Conservation (phyloP, 2,888 invertebrate genomes). For the Cacoxenus indagator region DNA sequence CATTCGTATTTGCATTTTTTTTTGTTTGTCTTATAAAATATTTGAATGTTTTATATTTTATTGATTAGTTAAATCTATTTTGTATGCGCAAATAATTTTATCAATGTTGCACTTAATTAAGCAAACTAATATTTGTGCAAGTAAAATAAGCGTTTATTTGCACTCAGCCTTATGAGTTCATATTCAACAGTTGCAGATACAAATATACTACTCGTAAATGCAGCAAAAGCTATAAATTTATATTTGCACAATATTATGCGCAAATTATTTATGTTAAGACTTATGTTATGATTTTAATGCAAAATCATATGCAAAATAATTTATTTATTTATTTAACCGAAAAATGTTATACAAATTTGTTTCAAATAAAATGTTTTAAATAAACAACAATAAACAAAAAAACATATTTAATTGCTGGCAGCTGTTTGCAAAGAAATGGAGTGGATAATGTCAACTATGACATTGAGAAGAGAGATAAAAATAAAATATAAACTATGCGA, state of each 20-base stretch:
- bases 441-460: too few relatives aligned
- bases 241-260: neutral
- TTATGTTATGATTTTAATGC: neutral
- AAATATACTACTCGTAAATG: neutral
- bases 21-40: neutral
- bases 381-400: neutral
- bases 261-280: neutral
- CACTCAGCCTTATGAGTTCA: too few relatives aligned
- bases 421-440: too few relatives aligned
- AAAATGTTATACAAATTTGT: slow-evolving; percentile 6
- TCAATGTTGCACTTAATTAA: neutral
- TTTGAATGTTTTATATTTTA: neutral
- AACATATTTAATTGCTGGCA: neutral
- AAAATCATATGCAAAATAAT: neutral
- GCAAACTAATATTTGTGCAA: neutral
- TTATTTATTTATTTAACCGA: slow-evolving; percentile 9
- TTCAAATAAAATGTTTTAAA: slow-evolving; percentile 1
- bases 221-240: neutral
- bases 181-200: too few relatives aligned
- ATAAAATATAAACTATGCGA: too few relatives aligned
- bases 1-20: neutral
- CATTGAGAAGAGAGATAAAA: too few relatives aligned
- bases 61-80: neutral
- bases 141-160: neutral
- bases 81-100: neutral